Percentiles rank a stretch among this genome's conserved stretches.
Conservation (phyloP, 1,140 invertebrate genomes). For the Cydia strobilella region DNA sequence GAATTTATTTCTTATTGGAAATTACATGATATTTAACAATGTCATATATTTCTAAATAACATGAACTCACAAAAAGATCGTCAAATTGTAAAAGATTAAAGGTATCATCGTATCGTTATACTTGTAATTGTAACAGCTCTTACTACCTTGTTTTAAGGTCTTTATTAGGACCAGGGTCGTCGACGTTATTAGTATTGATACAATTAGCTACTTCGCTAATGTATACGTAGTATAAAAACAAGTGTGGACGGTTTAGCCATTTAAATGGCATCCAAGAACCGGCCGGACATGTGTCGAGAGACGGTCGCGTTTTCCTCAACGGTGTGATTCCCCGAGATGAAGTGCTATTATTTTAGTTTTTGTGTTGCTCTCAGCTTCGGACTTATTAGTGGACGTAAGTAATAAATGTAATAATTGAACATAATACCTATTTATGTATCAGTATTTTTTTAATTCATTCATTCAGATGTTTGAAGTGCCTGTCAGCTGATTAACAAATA, state of each 20-base stretch:
- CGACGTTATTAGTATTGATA: neutral
- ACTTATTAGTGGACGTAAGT: conserved; percentile 27
- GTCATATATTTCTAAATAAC: too few relatives aligned
- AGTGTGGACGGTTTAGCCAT: conserved; percentile 8
- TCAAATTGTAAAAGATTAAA: too few relatives aligned
- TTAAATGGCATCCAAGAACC: neutral
- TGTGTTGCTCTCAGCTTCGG: neutral
- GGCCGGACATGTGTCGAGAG: conserved; percentile 4
- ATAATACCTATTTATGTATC: neutral
- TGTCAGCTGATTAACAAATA: neutral
- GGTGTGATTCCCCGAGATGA: conserved; percentile 13
- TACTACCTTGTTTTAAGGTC: neutral
- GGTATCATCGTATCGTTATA: too few relatives aligned
- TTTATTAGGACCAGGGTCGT: neutral
- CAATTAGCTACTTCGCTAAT: neutral
- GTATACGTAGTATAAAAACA: conserved; percentile 2
- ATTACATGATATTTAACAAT: too few relatives aligned
- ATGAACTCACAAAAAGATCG: too few relatives aligned
- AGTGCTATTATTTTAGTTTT: conserved; percentile 11
- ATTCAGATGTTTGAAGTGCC: neutral
- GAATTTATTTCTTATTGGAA: too few relatives aligned
- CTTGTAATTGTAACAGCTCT: too few relatives aligned
- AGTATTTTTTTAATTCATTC: neutral
- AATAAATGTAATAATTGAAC: conserved; percentile 8
- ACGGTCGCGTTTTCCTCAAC: conserved; percentile 21